phyloP scores from a whole-genome alignment of 2,113 vertebrate species.

The Paramormyrops kingsleyae region DNA sequence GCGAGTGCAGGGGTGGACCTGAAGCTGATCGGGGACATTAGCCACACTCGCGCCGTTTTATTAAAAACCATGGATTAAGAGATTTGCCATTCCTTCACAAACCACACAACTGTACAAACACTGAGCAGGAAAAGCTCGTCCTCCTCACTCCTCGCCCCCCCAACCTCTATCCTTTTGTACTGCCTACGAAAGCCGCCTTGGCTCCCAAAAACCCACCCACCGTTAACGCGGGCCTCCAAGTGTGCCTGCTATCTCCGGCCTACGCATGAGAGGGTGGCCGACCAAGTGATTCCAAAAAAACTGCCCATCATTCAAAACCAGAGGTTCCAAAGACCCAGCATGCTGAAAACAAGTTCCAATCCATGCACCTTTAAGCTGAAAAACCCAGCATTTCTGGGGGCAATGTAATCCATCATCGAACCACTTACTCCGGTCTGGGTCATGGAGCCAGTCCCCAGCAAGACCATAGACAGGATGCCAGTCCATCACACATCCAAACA shows the following conservation, averaged over 20 bases:
- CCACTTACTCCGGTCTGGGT: neutral
- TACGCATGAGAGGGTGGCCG: neutral
- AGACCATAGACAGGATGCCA: neutral
- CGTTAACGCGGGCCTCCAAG: neutral
- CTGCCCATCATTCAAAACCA: neutral
- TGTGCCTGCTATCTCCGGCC: neutral
- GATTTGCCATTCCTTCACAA: slow-evolving; percentile 53
- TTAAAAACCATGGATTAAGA: slow-evolving; percentile 62
- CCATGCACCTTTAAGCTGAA: neutral
- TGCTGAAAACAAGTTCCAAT: neutral
- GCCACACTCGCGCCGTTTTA: slow-evolving; percentile 49
- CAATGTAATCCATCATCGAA: neutral
- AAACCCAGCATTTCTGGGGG: neutral
- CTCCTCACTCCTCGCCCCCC: neutral
- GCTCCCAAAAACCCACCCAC: slow-evolving; percentile 18
- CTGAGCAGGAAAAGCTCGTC: slow-evolving; percentile 39
- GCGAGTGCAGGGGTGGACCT: slow-evolving; percentile 28
- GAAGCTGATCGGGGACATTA: slow-evolving; percentile 48
- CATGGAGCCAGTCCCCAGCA: neutral
- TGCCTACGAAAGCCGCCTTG: slow-evolving; percentile 16
- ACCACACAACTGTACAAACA: slow-evolving; percentile 65
- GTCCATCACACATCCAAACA: neutral
- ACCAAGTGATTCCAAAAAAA: neutral
- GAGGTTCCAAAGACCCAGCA: neutral
- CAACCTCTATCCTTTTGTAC: neutral